Base-by-base conservation (phyloP, 1,140 invertebrate species). In the Probaryconus sp. region DNA sequence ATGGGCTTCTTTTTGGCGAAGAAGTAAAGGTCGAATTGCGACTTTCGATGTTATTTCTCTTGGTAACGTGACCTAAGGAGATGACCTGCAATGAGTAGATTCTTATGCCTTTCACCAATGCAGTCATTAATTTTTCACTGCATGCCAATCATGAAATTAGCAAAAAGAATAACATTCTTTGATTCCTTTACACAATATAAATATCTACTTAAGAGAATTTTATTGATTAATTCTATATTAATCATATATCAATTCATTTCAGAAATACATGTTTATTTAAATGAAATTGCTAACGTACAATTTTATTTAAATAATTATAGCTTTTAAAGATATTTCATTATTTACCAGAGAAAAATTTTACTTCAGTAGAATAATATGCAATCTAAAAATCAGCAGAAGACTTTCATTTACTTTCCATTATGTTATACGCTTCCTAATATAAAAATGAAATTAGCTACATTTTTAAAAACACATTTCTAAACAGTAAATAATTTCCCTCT, bases 11-110 rank as follows among this genome's bases (percentile, higher is more conserved):
- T 69, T 64, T 69, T 56, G 65, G 55, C 11, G 40, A 43, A 42
- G 55, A 70, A 61, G 16, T 60, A 70, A 76, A 76, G 61, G 67
- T 71, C 73, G 63, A 67, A 69, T 64, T 43, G 67, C 42, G 55
- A 70, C 67, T 76, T 76, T 76, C 67, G 63, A 56, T 70, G 73
- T 56, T 63, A 67, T 67, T 70, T 67, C 67, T 61, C 67, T 56
- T 26, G 6, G 61, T 28, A 47, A 63, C 24, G 43, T 70, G 73
- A 76, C 67, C 61, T 76, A 65, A 71, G 56, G 61, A n/a, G n/a
- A 45, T 31, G 67, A 61, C 51, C 73, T n/a, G 38, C 40, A 31
- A 61, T 63, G 63, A 42, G 40, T 56, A 50, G 37, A 70, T 43
- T 61, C 53, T 17, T 50, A 47, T 53, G 65, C 67, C 73, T 76